phyloP scores from a whole-genome alignment of 2,797 vertebrate species.

The Rhinophrynus dorsalis region DNA sequence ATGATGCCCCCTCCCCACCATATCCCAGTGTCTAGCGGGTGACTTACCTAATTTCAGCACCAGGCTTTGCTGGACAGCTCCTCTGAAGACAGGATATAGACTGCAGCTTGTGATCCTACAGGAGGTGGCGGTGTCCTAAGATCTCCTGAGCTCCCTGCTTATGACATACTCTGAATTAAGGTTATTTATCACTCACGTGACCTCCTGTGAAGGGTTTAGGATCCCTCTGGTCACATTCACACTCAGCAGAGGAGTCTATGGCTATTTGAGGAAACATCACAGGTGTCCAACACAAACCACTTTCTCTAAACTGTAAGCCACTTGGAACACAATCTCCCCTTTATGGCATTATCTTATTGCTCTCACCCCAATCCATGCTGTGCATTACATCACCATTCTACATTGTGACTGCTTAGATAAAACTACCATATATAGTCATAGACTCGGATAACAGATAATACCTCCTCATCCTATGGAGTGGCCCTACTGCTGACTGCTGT shows the following conservation, averaged over 20 bases:
- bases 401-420: no score
- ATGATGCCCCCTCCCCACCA: no score
- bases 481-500: no score
- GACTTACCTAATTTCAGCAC: slow-evolving; percentile 38
- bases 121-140: background rate
- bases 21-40: background rate
- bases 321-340: no score
- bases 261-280: no score
- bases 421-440: no score
- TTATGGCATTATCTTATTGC: background rate
- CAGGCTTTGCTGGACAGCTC: slow-evolving; percentile 20
- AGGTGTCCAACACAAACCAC: no score
- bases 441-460: no score
- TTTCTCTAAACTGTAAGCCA: no score
- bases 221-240: background rate
- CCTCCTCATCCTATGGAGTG: no score
- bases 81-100: background rate
- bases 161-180: slow-evolving; percentile 35
- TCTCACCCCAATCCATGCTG: no score
- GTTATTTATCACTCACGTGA: slow-evolving; percentile 38
- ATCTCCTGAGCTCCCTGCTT: slow-evolving; percentile 31
- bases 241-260: background rate
- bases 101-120: background rate
- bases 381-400: no score
- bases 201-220: slow-evolving; percentile 29